Evolutionary conservation across 2,113 vertebrate species (phyloP).

Genomic region (Procavia capensis): DNA sequence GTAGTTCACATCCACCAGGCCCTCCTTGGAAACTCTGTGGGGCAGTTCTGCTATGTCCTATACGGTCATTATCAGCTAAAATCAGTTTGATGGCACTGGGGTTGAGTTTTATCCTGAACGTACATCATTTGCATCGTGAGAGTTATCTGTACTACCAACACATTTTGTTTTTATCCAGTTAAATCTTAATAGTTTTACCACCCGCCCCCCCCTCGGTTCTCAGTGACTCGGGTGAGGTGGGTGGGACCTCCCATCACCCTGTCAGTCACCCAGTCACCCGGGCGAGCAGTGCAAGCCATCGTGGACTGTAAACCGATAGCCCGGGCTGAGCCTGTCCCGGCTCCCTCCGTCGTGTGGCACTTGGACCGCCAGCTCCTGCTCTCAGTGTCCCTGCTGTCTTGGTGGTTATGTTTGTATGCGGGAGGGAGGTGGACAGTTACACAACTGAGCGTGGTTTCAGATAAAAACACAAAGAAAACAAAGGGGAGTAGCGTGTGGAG

Average conservation of each 20-base stretch:
- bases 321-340: not conserved
- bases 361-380: not conserved
- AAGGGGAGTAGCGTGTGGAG: not conserved
- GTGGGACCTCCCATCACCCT: not conserved
- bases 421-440: not conserved
- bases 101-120: too few species aligned
- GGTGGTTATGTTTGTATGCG: not conserved
- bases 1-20: too few species aligned
- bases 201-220: too few species aligned
- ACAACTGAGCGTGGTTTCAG: not conserved
- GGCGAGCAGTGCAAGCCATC: not conserved
- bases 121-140: not conserved
- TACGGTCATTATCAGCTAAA: too few species aligned
- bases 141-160: not conserved
- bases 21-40: too few species aligned
- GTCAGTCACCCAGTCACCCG: too few species aligned
- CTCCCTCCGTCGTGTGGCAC: not conserved
- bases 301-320: not conserved
- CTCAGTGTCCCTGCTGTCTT: accelerated
- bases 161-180: not conserved
- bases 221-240: not conserved
- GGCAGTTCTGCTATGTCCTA: too few species aligned
- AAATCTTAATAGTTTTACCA: conserved; percentile 11
- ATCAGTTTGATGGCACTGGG: too few species aligned
- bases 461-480: not conserved